Conservation (phyloP, 2,888 invertebrate species). For the Zygogramma bicolorata region DNA sequence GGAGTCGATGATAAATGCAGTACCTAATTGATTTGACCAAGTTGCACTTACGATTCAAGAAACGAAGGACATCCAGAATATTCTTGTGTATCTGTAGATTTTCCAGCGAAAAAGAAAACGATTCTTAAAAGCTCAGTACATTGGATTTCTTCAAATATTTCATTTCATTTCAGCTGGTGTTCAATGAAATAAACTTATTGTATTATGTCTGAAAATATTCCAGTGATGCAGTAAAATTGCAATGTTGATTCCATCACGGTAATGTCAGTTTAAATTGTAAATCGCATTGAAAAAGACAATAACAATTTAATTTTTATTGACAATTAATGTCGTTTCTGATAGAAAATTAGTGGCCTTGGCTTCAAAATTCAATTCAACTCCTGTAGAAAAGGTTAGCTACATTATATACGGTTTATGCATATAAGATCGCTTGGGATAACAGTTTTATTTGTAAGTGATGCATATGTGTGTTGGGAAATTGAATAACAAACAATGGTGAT, state of each 20-base stretch:
- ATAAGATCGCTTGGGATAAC: constrained; percentile 5
- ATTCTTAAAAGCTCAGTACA: too few species aligned
- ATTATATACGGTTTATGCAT: not conserved
- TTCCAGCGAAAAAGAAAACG: too few species aligned
- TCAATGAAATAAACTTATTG: too few species aligned
- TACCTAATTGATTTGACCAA: too few species aligned
- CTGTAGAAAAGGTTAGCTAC: not conserved
- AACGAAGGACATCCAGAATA: too few species aligned
- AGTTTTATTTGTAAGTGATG: constrained; percentile 12
- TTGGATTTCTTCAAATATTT: too few species aligned
- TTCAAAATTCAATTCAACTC: constrained; percentile 15
- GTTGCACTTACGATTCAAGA: too few species aligned
- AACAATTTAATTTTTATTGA: constrained; percentile 31
- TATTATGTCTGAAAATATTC: not conserved
- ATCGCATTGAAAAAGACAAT: constrained; percentile 21
- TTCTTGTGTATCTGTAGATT: too few species aligned
- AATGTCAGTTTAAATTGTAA: constrained; percentile 5
- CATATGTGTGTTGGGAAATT: not conserved
- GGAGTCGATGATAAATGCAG: too few species aligned
- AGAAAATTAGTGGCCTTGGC: constrained; percentile 27
- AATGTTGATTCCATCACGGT: constrained; percentile 2
- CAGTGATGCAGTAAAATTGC: constrained; percentile 4
- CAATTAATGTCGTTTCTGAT: constrained; percentile 25
- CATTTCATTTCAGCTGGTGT: too few species aligned
- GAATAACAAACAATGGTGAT: constrained; percentile 8